Evolutionary conservation across 2,888 invertebrate genomes (phyloP).

Genomic region (Lasioglossum oenotherae): DNA sequence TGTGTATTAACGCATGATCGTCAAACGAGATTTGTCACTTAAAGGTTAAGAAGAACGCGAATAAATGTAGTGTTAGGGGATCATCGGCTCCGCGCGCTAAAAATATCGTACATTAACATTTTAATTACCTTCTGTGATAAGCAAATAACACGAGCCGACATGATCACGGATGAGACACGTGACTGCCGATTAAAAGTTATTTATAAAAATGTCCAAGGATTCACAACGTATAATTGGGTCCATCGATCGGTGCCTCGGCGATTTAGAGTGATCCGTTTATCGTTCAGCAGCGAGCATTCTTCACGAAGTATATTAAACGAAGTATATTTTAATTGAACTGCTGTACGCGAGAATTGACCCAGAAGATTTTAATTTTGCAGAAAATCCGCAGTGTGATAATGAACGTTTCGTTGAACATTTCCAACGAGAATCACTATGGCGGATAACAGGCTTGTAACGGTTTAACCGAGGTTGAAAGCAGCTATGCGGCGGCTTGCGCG

Average conservation of each 20-base stretch:
- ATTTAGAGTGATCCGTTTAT: no score
- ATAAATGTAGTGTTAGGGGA: not conserved
- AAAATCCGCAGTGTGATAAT: no score
- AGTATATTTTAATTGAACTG: no score
- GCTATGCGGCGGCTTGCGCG: slow-evolving; percentile 26
- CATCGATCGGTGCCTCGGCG: not conserved
- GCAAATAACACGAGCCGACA: not conserved
- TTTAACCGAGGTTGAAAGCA: slow-evolving; percentile 37
- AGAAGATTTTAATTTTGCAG: no score
- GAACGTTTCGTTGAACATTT: no score
- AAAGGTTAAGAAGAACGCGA: not conserved
- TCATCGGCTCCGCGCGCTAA: slow-evolving; percentile 4
- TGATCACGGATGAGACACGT: not conserved
- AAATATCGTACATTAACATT: slow-evolving; percentile 40
- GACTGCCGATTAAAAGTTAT: slow-evolving; percentile 23
- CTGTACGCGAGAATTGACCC: rapidly evolving
- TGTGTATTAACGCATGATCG: not conserved
- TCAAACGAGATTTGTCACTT: not conserved
- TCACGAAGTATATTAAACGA: no score
- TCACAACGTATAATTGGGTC: not conserved
- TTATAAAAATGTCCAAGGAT: slow-evolving; percentile 22
- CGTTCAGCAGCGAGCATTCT: no score
- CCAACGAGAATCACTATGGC: no score
- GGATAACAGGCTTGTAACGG: not conserved
- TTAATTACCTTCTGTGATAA: slow-evolving; percentile 36